Evolutionary conservation across 2,888 invertebrate species (phyloP).

Genomic region (Noctua comes): DNA sequence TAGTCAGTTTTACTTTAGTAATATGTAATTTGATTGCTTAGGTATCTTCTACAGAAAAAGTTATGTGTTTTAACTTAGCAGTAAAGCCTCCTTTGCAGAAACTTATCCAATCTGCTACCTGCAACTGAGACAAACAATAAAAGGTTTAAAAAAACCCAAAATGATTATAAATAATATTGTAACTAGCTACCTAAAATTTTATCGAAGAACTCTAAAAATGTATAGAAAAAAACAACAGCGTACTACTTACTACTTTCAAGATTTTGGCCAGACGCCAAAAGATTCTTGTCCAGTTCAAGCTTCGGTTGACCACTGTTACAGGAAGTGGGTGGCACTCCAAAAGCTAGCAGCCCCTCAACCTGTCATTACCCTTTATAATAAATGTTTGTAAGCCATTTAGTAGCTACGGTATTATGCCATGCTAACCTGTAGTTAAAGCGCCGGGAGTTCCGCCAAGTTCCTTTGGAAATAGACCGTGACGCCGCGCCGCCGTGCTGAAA

Average conservation of each 20-base stretch:
- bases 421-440: slow-evolving; percentile 41
- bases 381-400: slow-evolving; percentile 14
- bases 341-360: slow-evolving; percentile 4
- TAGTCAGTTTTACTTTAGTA: not conserved
- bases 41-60: not conserved
- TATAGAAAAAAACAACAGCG: not conserved
- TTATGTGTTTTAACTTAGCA: not conserved
- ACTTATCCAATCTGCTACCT: not conserved
- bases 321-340: slow-evolving; percentile 23
- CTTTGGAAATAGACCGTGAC: slow-evolving; percentile 39
- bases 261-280: not conserved
- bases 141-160: not conserved
- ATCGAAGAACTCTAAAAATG: not conserved
- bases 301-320: not conserved
- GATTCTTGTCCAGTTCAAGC: not conserved
- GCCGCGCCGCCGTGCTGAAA: not conserved
- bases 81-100: not conserved
- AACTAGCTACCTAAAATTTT: not conserved
- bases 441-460: slow-evolving; percentile 20
- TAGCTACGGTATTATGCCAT: slow-evolving; percentile 1
- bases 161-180: not conserved
- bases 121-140: not conserved
- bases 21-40: not conserved
- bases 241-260: too few relatives aligned
- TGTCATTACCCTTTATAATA: slow-evolving; percentile 30